Evolutionary conservation across 2,888 invertebrate species (phyloP).

Genomic region (Athalia circularis): DNA sequence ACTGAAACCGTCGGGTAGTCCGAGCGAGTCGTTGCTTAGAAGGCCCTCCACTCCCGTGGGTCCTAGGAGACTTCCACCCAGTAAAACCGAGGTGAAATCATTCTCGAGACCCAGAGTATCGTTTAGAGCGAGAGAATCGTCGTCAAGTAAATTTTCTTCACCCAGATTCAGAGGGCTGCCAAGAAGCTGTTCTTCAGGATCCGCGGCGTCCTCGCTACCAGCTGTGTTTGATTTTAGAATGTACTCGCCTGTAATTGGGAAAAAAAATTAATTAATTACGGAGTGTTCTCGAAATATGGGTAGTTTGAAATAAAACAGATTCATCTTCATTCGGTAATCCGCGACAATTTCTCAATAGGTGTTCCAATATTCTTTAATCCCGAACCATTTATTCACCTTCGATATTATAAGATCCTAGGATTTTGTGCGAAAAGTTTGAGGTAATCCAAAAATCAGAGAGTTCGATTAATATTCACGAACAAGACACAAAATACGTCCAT

Average conservation of each 20-base stretch:
- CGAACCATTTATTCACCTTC: background rate
- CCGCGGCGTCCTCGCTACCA: conserved; percentile 30
- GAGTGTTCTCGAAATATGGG: background rate
- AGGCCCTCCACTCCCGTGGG: conserved; percentile 66
- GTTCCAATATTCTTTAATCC: too few relatives aligned
- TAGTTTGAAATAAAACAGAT: background rate
- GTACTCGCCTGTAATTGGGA: conserved; percentile 72
- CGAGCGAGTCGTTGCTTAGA: conserved; percentile 72
- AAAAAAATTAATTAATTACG: background rate
- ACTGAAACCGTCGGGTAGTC: conserved; percentile 79
- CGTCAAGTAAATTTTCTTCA: conserved; percentile 55
- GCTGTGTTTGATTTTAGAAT: conserved; percentile 66
- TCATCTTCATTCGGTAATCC: background rate
- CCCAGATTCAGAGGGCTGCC: conserved; percentile 27
- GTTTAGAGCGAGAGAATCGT: conserved; percentile 68
- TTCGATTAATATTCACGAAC: background rate
- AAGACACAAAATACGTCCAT: conserved; percentile 12
- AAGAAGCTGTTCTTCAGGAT: conserved; percentile 28
- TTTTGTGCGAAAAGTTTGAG: background rate
- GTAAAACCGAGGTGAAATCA: conserved; percentile 68
- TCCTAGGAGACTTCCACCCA: conserved; percentile 65
- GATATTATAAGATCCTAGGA: background rate
- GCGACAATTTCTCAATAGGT: background rate
- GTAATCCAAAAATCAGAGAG: conserved; percentile 17
- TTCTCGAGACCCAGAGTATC: conserved; percentile 69